phyloP scores from a whole-genome alignment of 2,888 invertebrate genomes.

The Hypselothyrea guttata region DNA sequence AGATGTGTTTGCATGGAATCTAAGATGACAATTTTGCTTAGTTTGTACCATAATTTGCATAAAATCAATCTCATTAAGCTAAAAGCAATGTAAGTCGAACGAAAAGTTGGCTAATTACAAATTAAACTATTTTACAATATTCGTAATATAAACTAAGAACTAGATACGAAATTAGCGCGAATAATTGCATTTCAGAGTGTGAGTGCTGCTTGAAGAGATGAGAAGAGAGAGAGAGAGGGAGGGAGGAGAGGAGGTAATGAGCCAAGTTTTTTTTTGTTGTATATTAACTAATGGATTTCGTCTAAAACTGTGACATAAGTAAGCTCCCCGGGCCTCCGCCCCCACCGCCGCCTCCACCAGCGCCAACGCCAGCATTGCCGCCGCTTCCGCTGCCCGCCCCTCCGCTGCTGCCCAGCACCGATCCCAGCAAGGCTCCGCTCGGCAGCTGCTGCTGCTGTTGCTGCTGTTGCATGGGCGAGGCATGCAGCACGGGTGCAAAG shows the following conservation, averaged over 20 bases:
- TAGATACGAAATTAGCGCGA: conserved; percentile 68
- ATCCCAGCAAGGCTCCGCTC: conserved; percentile 62
- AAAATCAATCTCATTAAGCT: conserved; percentile 76
- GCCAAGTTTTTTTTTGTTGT: too few relatives aligned
- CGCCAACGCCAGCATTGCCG: conserved; percentile 42
- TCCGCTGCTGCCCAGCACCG: conserved; percentile 56
- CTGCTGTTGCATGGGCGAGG: conserved; percentile 57
- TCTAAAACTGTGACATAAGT: conserved; percentile 79
- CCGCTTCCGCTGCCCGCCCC: conserved; percentile 55
- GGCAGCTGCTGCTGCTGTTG: conserved; percentile 61
- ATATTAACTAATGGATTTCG: conserved; percentile 71
- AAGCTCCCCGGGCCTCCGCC: conserved; percentile 80
- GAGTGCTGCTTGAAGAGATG: too few relatives aligned
- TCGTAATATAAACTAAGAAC: conserved; percentile 64
- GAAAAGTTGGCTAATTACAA: conserved; percentile 72
- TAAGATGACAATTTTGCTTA: conserved; percentile 50
- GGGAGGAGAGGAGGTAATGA: conserved; percentile 74
- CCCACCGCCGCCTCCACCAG: conserved; percentile 29
- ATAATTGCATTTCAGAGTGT: conserved; percentile 65
- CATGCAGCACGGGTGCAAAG: conserved; percentile 73
- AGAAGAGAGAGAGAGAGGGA: too few relatives aligned
- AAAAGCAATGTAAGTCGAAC: conserved; percentile 58
- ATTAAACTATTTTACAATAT: conserved; percentile 71
- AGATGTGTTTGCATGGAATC: conserved; percentile 46
- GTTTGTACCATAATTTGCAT: conserved; percentile 73